Conservation (phyloP, 2,888 invertebrate species). For the Caradrina kadenii region DNA sequence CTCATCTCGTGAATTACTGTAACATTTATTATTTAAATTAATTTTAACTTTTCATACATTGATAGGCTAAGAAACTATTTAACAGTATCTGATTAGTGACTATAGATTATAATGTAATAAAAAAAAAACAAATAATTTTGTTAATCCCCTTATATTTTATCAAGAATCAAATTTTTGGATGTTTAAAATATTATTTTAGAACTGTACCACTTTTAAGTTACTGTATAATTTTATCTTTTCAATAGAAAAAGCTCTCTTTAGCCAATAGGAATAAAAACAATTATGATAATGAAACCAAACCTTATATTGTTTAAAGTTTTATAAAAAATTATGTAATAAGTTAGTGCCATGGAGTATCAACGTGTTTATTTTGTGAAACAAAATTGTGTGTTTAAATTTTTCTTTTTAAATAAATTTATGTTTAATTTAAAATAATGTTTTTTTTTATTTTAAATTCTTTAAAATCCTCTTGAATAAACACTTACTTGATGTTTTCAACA, state of each 20-base stretch:
- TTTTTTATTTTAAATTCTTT: conserved; percentile 15
- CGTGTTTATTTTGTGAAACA: conserved; percentile 44
- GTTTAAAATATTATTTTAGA: conserved; percentile 39
- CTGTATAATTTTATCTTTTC: conserved; percentile 14
- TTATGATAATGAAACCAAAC: conserved; percentile 40
- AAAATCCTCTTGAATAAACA: background rate
- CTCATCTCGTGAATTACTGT: background rate
- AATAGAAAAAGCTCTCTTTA: conserved; percentile 13
- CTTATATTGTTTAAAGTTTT: conserved; percentile 37
- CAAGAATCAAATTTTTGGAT: conserved; percentile 39
- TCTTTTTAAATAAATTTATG: conserved; percentile 46
- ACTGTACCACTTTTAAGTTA: conserved; percentile 21
- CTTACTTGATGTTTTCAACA: too few species aligned
- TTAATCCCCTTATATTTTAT: conserved; percentile 16
- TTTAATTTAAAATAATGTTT: conserved; percentile 22
- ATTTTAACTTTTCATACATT: conserved; percentile 6
- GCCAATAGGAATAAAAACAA: conserved; percentile 19
- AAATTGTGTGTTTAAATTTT: conserved; percentile 38
- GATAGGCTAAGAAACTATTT: conserved; percentile 15
- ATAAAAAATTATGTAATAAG: conserved; percentile 18
- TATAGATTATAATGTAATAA: conserved; percentile 43
- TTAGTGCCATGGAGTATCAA: conserved; percentile 53
- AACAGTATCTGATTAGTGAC: background rate
- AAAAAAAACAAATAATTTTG: conserved; percentile 31
- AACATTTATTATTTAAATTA: conserved; percentile 11